Base-by-base conservation (phyloP, 2,888 invertebrate species). In the Ennomos quercinarius region DNA sequence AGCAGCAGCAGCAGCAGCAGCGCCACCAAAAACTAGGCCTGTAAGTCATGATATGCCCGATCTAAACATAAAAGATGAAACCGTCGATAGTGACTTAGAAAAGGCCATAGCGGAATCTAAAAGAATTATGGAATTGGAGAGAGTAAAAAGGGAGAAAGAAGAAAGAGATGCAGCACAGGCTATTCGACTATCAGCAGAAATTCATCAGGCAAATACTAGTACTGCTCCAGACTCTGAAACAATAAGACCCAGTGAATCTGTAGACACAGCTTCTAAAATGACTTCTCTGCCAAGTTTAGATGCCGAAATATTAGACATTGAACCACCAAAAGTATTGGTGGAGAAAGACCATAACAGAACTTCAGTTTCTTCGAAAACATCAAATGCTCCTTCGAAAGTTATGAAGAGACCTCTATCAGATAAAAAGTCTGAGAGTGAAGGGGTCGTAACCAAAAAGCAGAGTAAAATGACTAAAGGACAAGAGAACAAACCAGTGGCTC, bases 31-130 rank as follows among this genome's bases (percentile, higher is more conserved):
- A 68, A 86, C 84, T 67, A 84, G 87, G 64, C 83, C 87, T 27
- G 84, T 82, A 10, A 90, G 87, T 64, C 87, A 92, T 46, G 93
- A 93, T 63, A 93, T 93, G 93, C 93, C 93, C 42, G 93, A 93
- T 68, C 77, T 93, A 46, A 93, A 89, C 61, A 81, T 91, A 47
- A 93, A 93, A 78, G 93, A 93, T 63, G 89, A 92, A 63, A 93
- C 83, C 63, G 87, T 93, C 63, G 93, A 93, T 60, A 91, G 93
- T 66, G 93, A 93, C 66, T 80, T 93, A 38, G 91, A 93, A 74
- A 89, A 92, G 74, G 89, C 93, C 8, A 93, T 90, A 60, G 90
- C 84, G 68, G 93, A 93, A 76, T 93, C 93, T 0, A 93, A 93
- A 68, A 80, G 91, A 59, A 90, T 92, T 84, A 87, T 91, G 86